These are phyloP conservation scores for Nasonia vitripennis DNA, from an alignment of 1,140 invertebrate species.

Conservation along the genomic window DNA sequence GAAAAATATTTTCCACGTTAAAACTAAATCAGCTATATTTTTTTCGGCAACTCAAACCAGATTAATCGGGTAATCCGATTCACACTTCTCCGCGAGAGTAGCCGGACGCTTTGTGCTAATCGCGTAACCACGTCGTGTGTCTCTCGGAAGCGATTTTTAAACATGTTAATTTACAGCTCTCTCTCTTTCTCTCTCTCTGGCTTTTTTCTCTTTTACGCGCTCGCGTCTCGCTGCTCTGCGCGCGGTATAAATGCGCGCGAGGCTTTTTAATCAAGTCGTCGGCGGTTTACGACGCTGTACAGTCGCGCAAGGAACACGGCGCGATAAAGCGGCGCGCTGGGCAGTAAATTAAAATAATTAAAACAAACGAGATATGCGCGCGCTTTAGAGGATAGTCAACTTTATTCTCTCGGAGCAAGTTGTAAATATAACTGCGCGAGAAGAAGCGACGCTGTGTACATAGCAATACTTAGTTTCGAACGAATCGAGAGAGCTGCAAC, in stretches of 20 bases:
- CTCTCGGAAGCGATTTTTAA: background rate
- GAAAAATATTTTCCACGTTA: background rate
- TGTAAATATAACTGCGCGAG: too few relatives aligned
- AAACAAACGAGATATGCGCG: background rate
- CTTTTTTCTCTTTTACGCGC: background rate
- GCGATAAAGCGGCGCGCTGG: background rate
- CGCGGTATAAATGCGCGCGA: background rate
- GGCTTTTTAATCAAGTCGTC: slow-evolving; percentile 12
- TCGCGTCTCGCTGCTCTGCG: background rate
- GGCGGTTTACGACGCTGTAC: background rate
- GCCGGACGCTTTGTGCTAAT: background rate
- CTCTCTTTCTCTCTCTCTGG: background rate
- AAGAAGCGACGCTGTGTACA: too few relatives aligned
- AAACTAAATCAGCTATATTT: background rate
- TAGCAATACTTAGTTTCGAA: background rate
- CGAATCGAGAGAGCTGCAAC: background rate
- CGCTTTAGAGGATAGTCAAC: background rate
- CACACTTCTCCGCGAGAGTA: background rate
- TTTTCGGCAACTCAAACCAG: background rate
- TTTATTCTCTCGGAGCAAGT: too few relatives aligned
- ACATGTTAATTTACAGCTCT: background rate
- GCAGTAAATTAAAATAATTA: slow-evolving; percentile 13
- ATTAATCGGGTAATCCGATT: background rate
- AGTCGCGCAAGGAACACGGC: background rate
- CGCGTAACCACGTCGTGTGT: background rate